A percentile compares a stretch with the other conserved stretches of the same genome.
Conservation (phyloP, 2,888 invertebrate genomes). For the Bedellia somnulentella region DNA sequence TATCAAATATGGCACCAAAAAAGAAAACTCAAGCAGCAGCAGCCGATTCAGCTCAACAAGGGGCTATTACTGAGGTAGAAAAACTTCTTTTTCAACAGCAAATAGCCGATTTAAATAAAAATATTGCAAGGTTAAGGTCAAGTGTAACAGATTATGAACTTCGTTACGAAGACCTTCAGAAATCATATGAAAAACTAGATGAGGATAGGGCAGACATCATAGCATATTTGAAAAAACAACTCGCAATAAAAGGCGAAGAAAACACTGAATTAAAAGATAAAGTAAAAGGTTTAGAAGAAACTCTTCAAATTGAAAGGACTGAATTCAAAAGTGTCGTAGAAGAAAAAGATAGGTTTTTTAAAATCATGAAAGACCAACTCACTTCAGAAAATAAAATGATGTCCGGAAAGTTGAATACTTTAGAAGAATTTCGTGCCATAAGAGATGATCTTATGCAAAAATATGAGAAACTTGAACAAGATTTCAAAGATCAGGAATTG, state of each 20-base stretch:
- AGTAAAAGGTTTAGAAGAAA: constrained; percentile 72
- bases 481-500: constrained; percentile 74
- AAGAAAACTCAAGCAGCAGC: constrained; percentile 27
- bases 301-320: constrained; percentile 67
- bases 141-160: constrained; percentile 71
- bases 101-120: constrained; percentile 79
- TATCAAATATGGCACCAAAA: constrained; percentile 46
- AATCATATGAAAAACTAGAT: constrained; percentile 67
- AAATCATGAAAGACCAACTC: constrained; percentile 78
- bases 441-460: constrained; percentile 82
- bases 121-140: constrained; percentile 70
- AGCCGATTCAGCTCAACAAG: constrained; percentile 28
- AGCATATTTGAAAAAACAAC: constrained; percentile 73
- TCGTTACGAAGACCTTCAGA: constrained; percentile 66
- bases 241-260: constrained; percentile 69
- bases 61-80: constrained; percentile 68
- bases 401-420: constrained; percentile 84
- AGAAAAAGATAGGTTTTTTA: constrained; percentile 73
- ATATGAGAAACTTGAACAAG: constrained; percentile 78
- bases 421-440: constrained; percentile 90
- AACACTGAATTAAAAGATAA: constrained; percentile 69
- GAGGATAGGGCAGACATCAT: constrained; percentile 86
- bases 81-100: constrained; percentile 81
- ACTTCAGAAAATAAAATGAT: constrained; percentile 84
- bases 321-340: constrained; percentile 66